Base-by-base conservation (phyloP, 1,140 invertebrate species). In the Nilaparvata lugens region DNA sequence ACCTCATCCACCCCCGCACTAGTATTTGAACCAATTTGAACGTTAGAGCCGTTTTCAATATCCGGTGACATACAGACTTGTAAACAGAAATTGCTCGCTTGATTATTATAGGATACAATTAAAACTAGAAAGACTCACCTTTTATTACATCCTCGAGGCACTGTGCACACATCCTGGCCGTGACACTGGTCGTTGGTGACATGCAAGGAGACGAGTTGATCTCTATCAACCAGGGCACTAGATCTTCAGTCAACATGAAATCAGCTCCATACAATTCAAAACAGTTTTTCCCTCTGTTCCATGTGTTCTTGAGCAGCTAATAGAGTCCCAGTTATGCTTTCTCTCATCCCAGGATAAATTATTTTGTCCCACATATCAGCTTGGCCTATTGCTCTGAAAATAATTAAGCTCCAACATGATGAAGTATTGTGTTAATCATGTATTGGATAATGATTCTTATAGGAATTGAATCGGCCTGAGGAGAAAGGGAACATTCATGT, bases 251-350 rank as follows among this genome's bases (percentile, higher is more conserved):
- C 9, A 84, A 67, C 87, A 96, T 94, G 71, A 95, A 96, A 75
- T 96, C 93, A 2, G 93, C 93, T 42, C 93, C 93, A 67, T 93
- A 96, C 4, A 96, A 73, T 74, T 97, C 93, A 74, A 95, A 97
- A 59, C 88, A 89, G 66, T 93, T 93, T 66, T 86, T 88, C 52
- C 52, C 91, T 77, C 21, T 87, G 80, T 68, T 95, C 91, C 81
- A 95, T 90, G 1, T 82, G 79, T 45, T 90, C 87, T 67, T 95
- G 92, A 48, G 90, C 89, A 0, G 89, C 87, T 28, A 95, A 74
- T 73, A 96, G 82, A 3, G 91, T 84, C 28, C 91, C 91, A 5
- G 95, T 83, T 13, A 97, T 82, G 38, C 87, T 86, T 72, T 93
- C 86, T 62, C 86, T 88, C 84, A 96, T 96, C 4, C 89, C 91